A percentile compares a stretch with the other conserved stretches of the same genome.
Evolutionary conservation across 2,888 invertebrate species (phyloP).

Genomic region (Drosophila neonasuta): DNA sequence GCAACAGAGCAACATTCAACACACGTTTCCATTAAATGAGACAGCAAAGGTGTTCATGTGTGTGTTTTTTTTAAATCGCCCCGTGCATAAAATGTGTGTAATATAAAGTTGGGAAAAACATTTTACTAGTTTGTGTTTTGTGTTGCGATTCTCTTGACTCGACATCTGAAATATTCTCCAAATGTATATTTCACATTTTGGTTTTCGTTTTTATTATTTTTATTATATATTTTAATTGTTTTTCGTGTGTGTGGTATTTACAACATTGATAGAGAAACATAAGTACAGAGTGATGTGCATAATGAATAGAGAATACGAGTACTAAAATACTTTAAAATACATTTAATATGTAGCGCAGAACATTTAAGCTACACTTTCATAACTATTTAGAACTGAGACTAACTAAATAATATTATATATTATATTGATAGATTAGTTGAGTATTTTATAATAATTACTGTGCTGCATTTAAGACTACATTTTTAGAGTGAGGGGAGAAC

Average conservation of each 20-base stretch:
- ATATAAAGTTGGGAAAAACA: slow-evolving; percentile 15
- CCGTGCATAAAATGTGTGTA: slow-evolving; percentile 49
- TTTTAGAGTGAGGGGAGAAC: slow-evolving; percentile 20
- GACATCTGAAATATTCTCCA: slow-evolving; percentile 15
- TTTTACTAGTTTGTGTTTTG: slow-evolving; percentile 11
- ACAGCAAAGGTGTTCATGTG: slow-evolving; percentile 44
- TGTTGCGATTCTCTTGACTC: slow-evolving; percentile 33
- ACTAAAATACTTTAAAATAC: slow-evolving; percentile 69
- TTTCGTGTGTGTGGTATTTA: slow-evolving; percentile 48
- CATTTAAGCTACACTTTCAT: slow-evolving; percentile 32
- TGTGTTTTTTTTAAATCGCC: slow-evolving; percentile 29
- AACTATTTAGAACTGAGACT: slow-evolving; percentile 26
- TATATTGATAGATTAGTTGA: slow-evolving; percentile 38
- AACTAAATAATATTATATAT: slow-evolving; percentile 4
- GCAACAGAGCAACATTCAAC: slow-evolving; percentile 59
- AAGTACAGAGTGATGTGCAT: slow-evolving; percentile 49
- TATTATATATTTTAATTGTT: slow-evolving; percentile 13
- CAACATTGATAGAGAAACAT: slow-evolving; percentile 63
- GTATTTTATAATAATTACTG: slow-evolving; percentile 73
- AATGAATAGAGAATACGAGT: slow-evolving; percentile 21
- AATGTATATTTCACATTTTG: slow-evolving; percentile 13
- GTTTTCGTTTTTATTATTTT: slow-evolving; percentile 24
- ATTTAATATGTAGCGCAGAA: slow-evolving; percentile 31
- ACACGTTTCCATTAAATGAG: slow-evolving; percentile 51
- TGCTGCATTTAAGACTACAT: slow-evolving; percentile 53